These are phyloP conservation scores for Priocnemis perturbator DNA, from an alignment of 2,888 invertebrate species.

Conservation along the genomic window DNA sequence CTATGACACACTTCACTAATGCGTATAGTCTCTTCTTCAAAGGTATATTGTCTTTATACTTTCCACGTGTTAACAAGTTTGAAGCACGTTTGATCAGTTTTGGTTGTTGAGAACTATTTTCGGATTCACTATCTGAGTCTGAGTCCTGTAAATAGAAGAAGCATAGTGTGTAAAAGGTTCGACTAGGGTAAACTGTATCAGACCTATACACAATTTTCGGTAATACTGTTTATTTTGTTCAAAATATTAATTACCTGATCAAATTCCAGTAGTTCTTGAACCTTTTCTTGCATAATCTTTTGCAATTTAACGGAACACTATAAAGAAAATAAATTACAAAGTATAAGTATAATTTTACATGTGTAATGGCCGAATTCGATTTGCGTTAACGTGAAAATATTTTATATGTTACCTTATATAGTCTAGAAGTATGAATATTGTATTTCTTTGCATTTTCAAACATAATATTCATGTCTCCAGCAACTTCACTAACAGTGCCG, in stretches of 20 bases:
- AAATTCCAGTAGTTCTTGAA: slow-evolving; percentile 83
- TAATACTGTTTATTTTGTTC: not conserved
- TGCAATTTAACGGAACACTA: slow-evolving; percentile 90
- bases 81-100: slow-evolving; percentile 72
- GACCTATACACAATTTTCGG: not conserved
- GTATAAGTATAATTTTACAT: slow-evolving; percentile 21
- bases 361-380: slow-evolving; percentile 16
- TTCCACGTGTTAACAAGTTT: slow-evolving; percentile 74
- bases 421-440: slow-evolving; percentile 86
- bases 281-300: slow-evolving; percentile 88
- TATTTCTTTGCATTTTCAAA: slow-evolving; percentile 97
- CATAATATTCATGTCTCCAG: slow-evolving; percentile 96
- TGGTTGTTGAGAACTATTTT: slow-evolving; percentile 69
- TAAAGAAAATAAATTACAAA: slow-evolving; percentile 48
- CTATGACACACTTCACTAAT: slow-evolving; percentile 86
- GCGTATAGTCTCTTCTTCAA: slow-evolving; percentile 88
- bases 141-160: slow-evolving; percentile 61
- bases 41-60: slow-evolving; percentile 78
- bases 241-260: slow-evolving; percentile 76
- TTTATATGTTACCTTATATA: slow-evolving; percentile 82
- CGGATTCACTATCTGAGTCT: slow-evolving; percentile 71
- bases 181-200: not conserved
- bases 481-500: slow-evolving; percentile 90
- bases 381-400: not conserved
- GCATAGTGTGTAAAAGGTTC: not conserved